These are phyloP conservation scores for Lathamus discolor DNA, from an alignment of 2,113 vertebrate genomes.

Conservation along the genomic window DNA sequence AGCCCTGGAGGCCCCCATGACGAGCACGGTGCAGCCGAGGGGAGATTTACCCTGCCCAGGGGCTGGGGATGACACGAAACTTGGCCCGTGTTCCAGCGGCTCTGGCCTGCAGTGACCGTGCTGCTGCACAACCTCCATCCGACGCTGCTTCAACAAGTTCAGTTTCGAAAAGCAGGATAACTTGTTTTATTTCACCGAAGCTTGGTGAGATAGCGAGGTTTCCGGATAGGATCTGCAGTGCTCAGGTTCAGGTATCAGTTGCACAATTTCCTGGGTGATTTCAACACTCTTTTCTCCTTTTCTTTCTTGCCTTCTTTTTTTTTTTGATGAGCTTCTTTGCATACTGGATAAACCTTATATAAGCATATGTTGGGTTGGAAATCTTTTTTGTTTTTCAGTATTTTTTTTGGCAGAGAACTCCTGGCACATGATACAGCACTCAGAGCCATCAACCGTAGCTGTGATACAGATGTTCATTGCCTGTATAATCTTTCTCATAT, in stretches of 20 bases:
- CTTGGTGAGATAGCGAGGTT: conserved; percentile 9
- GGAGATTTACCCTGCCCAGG: not conserved
- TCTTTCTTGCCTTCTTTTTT: not conserved
- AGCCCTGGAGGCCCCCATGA: not conserved
- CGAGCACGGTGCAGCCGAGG: not conserved
- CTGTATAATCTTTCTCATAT: conserved; percentile 64
- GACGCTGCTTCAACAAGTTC: conserved; percentile 1
- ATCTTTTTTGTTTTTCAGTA: not conserved
- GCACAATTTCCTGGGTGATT: conserved; percentile 64
- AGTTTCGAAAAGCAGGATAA: not conserved
- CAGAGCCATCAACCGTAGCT: conserved; percentile 63
- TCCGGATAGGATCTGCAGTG: conserved; percentile 9
- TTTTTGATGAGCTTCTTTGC: conserved; percentile 13
- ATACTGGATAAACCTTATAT: conserved; percentile 37
- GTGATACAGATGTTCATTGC: conserved; percentile 68
- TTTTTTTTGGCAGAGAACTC: conserved; percentile 57
- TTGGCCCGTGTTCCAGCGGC: not conserved
- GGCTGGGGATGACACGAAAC: not conserved
- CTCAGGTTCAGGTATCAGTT: conserved; percentile 58
- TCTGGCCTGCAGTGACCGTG: not conserved
- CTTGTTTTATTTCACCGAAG: not conserved
- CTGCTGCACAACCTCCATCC: not conserved
- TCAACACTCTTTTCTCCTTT: conserved; percentile 22
- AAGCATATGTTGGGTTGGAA: conserved; percentile 47
- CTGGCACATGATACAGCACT: conserved; percentile 50